Evolutionary conservation across 2,113 vertebrate species (phyloP), one percentile per base, ranked within the genome.

Genomic region (Marmota monax): DNA sequence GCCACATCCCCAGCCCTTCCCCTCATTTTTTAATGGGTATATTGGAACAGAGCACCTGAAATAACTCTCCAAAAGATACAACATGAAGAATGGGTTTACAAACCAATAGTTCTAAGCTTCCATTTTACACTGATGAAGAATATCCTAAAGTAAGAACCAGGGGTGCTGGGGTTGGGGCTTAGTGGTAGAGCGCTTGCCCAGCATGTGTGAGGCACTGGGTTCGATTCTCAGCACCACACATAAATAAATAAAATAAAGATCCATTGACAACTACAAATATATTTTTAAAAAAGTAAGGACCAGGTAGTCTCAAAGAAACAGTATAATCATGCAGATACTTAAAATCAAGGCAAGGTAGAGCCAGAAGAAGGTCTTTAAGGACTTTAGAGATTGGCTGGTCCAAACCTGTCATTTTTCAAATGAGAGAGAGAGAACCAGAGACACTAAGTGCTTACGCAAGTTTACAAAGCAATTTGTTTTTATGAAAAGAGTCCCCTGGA

Each of bases 401-500:
- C 53, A 74, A 67, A 84, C 23, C 42, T 95, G 32, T 93, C 63
- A 88, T 74, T 74, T 85, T 96, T 88, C 45, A 92, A 89, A 93
- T 65, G 6, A 94, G n/a, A 61, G 37, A 61, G 37, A 82, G 5
- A 87, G 84, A 27, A 92, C 29, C n/a, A 95, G 56, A 96, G 65
- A 88, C 12, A 87, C 3, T 53, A 90, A 90, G 6, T 42, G 6
- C 10, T 77, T 83, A 91, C 23, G 7, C 27, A 85, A 94, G 53
- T 73, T 85, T 39, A 97, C 13, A 73, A 86, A 96, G 61, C 56
- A 90, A 84, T 63, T 32, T 90, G 39, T 95, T 91, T 63, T 22
- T 92, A 88, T 92, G 79, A 93, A 51, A 51, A 96, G 42, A 53
- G 58, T 3, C 48, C 34, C 11, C 39, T 20, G 27, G 39, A 88